Base-by-base conservation (phyloP, 2,113 vertebrate species). In the Castor canadensis region DNA sequence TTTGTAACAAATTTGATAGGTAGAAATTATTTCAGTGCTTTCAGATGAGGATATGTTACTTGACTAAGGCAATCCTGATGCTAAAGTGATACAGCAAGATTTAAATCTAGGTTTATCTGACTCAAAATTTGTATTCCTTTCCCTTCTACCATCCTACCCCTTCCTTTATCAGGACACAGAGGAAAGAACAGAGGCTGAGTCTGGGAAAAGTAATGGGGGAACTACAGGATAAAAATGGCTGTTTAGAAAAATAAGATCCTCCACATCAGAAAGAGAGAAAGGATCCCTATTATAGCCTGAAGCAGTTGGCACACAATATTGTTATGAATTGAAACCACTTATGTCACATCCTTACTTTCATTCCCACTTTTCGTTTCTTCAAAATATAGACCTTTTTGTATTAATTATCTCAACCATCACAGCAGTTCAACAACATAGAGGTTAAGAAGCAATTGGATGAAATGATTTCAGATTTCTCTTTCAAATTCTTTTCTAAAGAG, bases 381-480 rank as follows among this genome's bases (percentile, higher is more conserved):
- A 92, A 88, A 93, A 82, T 69, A 38, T 16, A 86, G 73, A 69
- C 12, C 0, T 69, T 26, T 87, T 86, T 82, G 26, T 32, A 73
- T 2, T 91, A 88, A 84, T 32, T 90, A 9, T 30, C 40, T 82
- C 67, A 95, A 67, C 13, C 19, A 62, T 79, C 69, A 81, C 45
- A 75, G 52, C 2, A 43, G n/a, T 69, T 95, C 56, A 89, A 7
- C 45, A 85, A 19, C 47, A 72, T 2, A 67, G 83, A 86, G 3
- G 76, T 95, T 96, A 81, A 28, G 81, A 94, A 92, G 47, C 67
- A 90, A 71, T 3, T 60, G 69, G 16, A 69, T 38, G 82, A 45
- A 54, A 43, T 6, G 4, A 38, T 35, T 88, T 89, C 45, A 35
- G 79, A 77, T 64, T 90, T 95, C 40, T 45, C 71, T 73, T 89